Conservation (phyloP, 2,888 invertebrate species). For the Pediacus dermestoides region DNA sequence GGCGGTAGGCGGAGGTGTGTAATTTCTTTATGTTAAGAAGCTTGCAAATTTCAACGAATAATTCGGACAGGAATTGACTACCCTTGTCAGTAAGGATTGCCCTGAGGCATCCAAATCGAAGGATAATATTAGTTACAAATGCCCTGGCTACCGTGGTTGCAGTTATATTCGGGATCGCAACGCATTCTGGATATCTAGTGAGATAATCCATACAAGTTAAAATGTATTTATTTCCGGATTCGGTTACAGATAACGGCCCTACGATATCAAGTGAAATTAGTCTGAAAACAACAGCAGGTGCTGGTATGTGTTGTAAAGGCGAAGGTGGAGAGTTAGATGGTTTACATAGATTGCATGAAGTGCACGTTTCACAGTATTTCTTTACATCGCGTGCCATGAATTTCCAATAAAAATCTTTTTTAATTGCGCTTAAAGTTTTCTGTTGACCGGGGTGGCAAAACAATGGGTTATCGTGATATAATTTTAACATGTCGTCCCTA, state of each 20-base stretch:
- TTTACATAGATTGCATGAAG: slow-evolving; percentile 30
- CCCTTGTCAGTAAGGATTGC: slow-evolving; percentile 35
- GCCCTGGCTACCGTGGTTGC: slow-evolving; percentile 29
- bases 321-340: slow-evolving; percentile 10
- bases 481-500: slow-evolving; percentile 14
- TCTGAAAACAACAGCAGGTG: slow-evolving; percentile 28
- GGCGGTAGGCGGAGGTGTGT: slow-evolving; percentile 33
- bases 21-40: slow-evolving; percentile 27
- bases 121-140: slow-evolving; percentile 29
- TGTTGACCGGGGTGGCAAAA: slow-evolving; percentile 35
- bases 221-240: slow-evolving; percentile 29
- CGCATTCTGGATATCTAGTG: slow-evolving; percentile 32
- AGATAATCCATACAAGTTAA: slow-evolving; percentile 33
- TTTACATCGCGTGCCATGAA: slow-evolving; percentile 26
- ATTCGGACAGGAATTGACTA: slow-evolving; percentile 27
- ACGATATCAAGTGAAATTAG: slow-evolving; percentile 31
- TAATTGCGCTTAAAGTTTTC: slow-evolving; percentile 27
- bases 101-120: slow-evolving; percentile 29
- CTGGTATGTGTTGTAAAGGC: slow-evolving; percentile 4
- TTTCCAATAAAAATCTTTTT: slow-evolving; percentile 29
- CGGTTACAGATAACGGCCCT: slow-evolving; percentile 28
- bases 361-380: slow-evolving; percentile 26
- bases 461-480: slow-evolving; percentile 26
- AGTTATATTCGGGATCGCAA: slow-evolving; percentile 30
- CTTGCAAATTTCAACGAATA: slow-evolving; percentile 30